These are phyloP conservation scores for Tetraodon nigroviridis DNA, from an alignment of 2,113 vertebrate species.

Conservation along the genomic window DNA sequence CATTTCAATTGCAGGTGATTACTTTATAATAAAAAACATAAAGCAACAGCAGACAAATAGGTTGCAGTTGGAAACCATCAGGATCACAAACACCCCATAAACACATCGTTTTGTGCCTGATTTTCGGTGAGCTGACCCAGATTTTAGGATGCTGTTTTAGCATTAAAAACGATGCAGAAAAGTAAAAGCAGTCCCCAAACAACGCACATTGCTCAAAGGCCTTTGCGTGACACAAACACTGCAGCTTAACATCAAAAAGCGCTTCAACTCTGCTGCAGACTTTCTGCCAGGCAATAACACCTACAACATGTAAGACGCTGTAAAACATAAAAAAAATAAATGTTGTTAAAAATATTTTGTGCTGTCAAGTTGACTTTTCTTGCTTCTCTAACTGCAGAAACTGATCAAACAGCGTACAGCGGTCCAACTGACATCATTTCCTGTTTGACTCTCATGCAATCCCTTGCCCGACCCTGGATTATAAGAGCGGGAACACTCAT, in stretches of 20 bases:
- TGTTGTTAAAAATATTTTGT: too few relatives aligned
- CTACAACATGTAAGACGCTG: not conserved
- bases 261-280: not conserved
- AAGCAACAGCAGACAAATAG: conserved; percentile 33
- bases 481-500: too few relatives aligned
- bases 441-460: conserved; percentile 14
- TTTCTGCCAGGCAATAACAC: not conserved
- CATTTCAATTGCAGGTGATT: conserved; percentile 31
- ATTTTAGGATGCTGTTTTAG: conserved; percentile 16
- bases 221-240: conserved; percentile 55
- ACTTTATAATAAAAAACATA: conserved; percentile 13
- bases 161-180: conserved; percentile 17
- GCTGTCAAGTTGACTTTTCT: too few relatives aligned
- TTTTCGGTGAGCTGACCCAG: not conserved
- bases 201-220: not conserved
- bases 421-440: conserved; percentile 31
- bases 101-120: conserved; percentile 1
- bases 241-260: not conserved
- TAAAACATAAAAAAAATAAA: too few relatives aligned
- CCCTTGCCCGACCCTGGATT: conserved; percentile 23
- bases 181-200: conserved; percentile 9
- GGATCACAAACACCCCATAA: conserved; percentile 2
- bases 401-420: conserved; percentile 37
- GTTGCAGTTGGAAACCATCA: conserved; percentile 25
- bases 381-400: conserved; percentile 1